A percentile compares a stretch with the other conserved stretches of the same genome.
Conservation (phyloP, 2,797 vertebrate genomes). For the Gymnodraco acuticeps region DNA sequence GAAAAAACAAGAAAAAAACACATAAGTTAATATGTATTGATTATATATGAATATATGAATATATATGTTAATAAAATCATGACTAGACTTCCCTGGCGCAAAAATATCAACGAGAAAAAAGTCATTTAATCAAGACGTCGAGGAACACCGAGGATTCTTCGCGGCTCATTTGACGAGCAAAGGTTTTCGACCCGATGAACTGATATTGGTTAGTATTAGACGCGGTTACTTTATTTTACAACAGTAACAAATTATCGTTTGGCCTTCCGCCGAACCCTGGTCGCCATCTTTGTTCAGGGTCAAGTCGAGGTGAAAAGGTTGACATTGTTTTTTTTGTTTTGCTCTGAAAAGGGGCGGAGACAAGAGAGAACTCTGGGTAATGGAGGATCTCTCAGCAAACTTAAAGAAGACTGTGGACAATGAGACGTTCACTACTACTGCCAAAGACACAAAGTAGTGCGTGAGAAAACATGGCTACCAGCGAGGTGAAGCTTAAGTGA, state of each 20-base stretch:
- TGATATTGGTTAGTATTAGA: conserved; percentile 61
- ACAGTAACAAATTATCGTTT: conserved; percentile 53
- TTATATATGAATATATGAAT: conserved; percentile 86
- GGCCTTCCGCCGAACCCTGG: conserved; percentile 66
- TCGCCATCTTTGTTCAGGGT: conserved; percentile 71
- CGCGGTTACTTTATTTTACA: conserved; percentile 57
- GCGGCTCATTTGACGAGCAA: conserved; percentile 52
- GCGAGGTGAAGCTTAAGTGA: conserved; percentile 81
- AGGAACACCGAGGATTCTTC: conserved; percentile 65
- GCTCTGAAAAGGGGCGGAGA: conserved; percentile 35
- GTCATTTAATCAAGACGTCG: conserved; percentile 77
- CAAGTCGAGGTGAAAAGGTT: conserved; percentile 44
- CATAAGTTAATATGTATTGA: conserved; percentile 79
- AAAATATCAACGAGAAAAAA: conserved; percentile 62
- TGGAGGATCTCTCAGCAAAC: conserved; percentile 61
- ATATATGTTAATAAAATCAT: conserved; percentile 85
- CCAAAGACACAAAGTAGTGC: conserved; percentile 81
- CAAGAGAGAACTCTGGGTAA: conserved; percentile 66
- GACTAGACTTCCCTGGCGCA: conserved; percentile 77
- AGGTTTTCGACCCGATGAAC: conserved; percentile 55
- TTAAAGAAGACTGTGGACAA: conserved; percentile 80
- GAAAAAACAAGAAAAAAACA: conserved; percentile 42
- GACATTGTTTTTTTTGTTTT: conserved; percentile 33
- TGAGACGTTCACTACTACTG: conserved; percentile 70
- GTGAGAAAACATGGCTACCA: conserved; percentile 73